phyloP scores from a whole-genome alignment of 2,113 vertebrate genomes.

The Cyprinus carpio region DNA sequence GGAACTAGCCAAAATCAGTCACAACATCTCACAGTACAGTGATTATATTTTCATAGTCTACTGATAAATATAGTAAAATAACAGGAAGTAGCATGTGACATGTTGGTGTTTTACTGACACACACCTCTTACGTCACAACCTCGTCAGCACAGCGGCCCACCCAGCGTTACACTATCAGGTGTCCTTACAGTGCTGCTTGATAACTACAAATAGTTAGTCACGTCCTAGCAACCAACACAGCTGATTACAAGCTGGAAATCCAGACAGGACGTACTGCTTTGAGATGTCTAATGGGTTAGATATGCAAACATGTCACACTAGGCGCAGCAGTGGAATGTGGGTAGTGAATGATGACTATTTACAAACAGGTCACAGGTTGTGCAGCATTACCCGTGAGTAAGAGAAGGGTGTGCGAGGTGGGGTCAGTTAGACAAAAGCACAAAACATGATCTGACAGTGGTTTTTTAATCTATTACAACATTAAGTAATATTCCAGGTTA shows the following conservation, averaged over 20 bases:
- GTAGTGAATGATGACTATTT: background rate
- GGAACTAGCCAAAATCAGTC: background rate
- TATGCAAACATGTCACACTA: background rate
- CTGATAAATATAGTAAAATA: background rate
- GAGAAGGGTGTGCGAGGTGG: conserved; percentile 16
- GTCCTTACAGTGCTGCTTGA: background rate
- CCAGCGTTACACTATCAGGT: background rate
- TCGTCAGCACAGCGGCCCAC: background rate
- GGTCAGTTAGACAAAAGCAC: background rate
- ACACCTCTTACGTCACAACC: conserved; percentile 21
- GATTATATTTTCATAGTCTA: background rate
- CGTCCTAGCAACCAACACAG: conserved; percentile 23
- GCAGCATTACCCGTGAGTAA: conserved; percentile 35
- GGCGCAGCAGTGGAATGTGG: conserved; percentile 14
- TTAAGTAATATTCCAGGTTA: conserved; percentile 68
- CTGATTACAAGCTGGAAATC: background rate
- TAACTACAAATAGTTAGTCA: background rate
- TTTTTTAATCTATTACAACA: conserved; percentile 57
- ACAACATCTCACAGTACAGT: background rate
- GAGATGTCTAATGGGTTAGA: background rate
- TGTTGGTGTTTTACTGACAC: conserved; percentile 2
- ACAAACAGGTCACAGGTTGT: background rate
- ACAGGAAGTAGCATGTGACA: background rate
- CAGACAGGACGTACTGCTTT: background rate
- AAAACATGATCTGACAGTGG: background rate